Conservation (phyloP, 2,113 vertebrate genomes). For the Noctilio leporinus region DNA sequence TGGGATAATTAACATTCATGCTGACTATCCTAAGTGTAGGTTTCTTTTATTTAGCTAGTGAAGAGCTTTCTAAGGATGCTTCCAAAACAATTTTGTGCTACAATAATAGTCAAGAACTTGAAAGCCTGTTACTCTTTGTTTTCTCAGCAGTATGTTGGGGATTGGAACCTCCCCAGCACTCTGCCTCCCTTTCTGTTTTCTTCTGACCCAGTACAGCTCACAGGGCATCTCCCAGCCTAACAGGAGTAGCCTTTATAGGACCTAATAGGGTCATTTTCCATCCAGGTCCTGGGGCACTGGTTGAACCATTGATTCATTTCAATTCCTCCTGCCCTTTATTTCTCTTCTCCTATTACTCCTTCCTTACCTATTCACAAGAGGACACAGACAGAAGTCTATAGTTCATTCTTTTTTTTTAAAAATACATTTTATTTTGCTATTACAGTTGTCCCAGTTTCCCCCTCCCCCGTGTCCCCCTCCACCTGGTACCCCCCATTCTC, state of each 20-base stretch:
- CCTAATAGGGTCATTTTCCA: background rate
- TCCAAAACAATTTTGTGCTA: background rate
- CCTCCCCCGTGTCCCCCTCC: too few relatives aligned
- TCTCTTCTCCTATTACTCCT: background rate
- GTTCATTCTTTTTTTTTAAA: constrained; percentile 5
- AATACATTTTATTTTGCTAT: too few relatives aligned
- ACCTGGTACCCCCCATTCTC: too few relatives aligned
- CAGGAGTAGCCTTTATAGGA: background rate
- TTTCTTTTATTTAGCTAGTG: background rate
- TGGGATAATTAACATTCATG: background rate
- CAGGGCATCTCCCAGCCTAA: background rate
- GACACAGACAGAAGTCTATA: background rate
- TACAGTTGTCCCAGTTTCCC: too few relatives aligned
- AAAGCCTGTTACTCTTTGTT: background rate
- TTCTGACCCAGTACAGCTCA: background rate
- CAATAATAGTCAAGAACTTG: background rate
- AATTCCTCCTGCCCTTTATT: background rate
- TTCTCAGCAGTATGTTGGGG: background rate
- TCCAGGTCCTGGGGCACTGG: background rate
- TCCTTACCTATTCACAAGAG: background rate
- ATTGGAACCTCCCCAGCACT: background rate
- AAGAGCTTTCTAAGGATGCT: background rate
- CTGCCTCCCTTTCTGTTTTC: background rate
- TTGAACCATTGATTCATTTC: background rate
- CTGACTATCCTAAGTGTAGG: background rate